phyloP scores from a whole-genome alignment of 1,140 invertebrate species.

The Drosophila nebulosa region DNA sequence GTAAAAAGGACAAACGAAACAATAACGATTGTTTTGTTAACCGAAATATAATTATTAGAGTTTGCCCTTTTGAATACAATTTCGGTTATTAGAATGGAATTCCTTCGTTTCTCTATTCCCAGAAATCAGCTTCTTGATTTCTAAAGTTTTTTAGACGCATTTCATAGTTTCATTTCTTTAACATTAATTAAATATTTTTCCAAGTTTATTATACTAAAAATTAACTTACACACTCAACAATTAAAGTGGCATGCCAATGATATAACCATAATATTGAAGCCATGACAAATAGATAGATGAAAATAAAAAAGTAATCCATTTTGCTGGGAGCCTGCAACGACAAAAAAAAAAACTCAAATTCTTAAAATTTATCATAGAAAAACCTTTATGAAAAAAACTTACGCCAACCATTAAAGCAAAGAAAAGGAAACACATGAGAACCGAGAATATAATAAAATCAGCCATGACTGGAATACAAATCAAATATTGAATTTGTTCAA shows the following conservation, averaged over 20 bases:
- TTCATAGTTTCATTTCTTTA: no score
- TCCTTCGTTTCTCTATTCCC: no score
- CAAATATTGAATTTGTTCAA: constrained; percentile 44
- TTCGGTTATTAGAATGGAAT: no score
- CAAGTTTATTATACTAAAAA: no score
- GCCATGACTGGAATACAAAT: constrained; percentile 59
- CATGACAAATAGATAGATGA: constrained; percentile 70
- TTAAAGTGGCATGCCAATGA: constrained; percentile 71
- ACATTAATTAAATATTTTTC: no score
- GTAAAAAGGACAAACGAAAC: no score
- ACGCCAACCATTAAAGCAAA: constrained; percentile 57
- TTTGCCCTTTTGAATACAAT: no score
- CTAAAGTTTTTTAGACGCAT: no score
- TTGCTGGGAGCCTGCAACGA: constrained; percentile 55
- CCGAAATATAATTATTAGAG: no score
- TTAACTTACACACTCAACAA: constrained; percentile 40
- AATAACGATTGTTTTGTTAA: no score
- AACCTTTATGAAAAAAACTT: constrained; percentile 2
- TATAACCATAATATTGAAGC: constrained; percentile 62
- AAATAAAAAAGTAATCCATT: constrained; percentile 67
- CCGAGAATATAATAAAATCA: constrained; percentile 68
- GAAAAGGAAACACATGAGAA: constrained; percentile 70
- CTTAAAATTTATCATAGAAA: neutral
- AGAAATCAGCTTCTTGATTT: no score
- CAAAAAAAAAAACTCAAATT: neutral